These are phyloP conservation scores for Dissostichus mawsoni DNA, from an alignment of 2,113 vertebrate species.

Conservation along the genomic window DNA sequence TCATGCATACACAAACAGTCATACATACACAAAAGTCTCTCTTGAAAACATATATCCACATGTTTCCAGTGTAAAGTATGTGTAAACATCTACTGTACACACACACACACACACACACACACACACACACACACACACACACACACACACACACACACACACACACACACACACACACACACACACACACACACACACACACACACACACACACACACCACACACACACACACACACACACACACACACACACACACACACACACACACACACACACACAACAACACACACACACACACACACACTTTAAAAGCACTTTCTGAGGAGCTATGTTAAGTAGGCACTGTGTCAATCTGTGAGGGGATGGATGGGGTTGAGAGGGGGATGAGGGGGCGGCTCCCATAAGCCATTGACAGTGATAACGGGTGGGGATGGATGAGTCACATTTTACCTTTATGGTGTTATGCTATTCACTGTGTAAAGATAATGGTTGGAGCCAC, in stretches of 20 bases:
- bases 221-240: neutral
- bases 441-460: constrained; percentile 80
- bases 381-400: neutral
- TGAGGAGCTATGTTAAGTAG: constrained; percentile 57
- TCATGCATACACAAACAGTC: constrained; percentile 60
- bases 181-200: neutral
- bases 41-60: constrained; percentile 19
- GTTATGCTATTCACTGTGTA: constrained; percentile 76
- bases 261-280: neutral
- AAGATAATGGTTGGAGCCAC: constrained; percentile 81
- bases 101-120: neutral
- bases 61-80: neutral
- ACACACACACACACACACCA: neutral
- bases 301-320: constrained; percentile 48
- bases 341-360: constrained; percentile 54
- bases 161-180: constrained; percentile 8
- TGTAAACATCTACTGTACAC: constrained; percentile 22
- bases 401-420: constrained; percentile 65
- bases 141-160: neutral
- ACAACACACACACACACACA: neutral
- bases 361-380: constrained; percentile 10
- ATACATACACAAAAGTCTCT: constrained; percentile 34
- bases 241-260: neutral
- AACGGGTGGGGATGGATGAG: constrained; percentile 77
- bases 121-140: neutral